Evolutionary conservation across 2,797 vertebrate species (phyloP).

Genomic region (Heliangelus exortis): DNA sequence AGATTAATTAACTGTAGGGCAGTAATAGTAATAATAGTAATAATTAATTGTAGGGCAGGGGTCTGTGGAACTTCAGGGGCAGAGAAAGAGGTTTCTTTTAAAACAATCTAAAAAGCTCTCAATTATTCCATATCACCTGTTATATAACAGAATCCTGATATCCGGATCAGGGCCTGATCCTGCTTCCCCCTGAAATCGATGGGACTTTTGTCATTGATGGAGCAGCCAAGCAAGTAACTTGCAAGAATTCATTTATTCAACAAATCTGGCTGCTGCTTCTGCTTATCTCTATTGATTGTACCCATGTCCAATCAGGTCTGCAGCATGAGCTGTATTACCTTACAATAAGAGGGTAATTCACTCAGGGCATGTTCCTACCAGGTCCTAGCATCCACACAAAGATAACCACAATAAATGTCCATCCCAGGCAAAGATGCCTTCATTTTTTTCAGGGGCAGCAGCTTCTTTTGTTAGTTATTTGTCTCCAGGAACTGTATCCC

Average conservation of each 20-base stretch:
- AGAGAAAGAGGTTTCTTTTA: background rate
- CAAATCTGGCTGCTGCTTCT: slow-evolving; percentile 62
- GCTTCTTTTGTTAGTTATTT: background rate
- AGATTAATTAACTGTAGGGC: slow-evolving; percentile 11
- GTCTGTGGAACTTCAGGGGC: background rate
- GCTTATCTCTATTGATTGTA: slow-evolving; percentile 64
- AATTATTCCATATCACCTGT: background rate
- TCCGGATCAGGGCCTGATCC: slow-evolving; percentile 46
- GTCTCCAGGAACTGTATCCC: background rate
- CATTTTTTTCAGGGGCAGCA: background rate
- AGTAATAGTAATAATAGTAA: no score
- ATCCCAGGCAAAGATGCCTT: background rate
- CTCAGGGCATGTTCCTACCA: slow-evolving; percentile 34
- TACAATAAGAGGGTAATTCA: slow-evolving; percentile 50
- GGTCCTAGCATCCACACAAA: background rate
- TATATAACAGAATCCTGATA: background rate
- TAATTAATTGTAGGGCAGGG: slow-evolving; percentile 16
- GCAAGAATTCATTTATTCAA: slow-evolving; percentile 69
- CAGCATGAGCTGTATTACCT: slow-evolving; percentile 37
- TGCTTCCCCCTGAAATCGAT: slow-evolving; percentile 46
- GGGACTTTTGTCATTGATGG: slow-evolving; percentile 61
- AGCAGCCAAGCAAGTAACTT: slow-evolving; percentile 55
- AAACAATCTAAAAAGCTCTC: background rate
- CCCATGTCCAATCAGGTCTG: slow-evolving; percentile 54
- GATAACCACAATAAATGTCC: background rate